Percentiles rank a stretch among this genome's conserved stretches.
Conservation (phyloP, 2,888 invertebrate species). For the Xanthorhoe spadicearia region DNA sequence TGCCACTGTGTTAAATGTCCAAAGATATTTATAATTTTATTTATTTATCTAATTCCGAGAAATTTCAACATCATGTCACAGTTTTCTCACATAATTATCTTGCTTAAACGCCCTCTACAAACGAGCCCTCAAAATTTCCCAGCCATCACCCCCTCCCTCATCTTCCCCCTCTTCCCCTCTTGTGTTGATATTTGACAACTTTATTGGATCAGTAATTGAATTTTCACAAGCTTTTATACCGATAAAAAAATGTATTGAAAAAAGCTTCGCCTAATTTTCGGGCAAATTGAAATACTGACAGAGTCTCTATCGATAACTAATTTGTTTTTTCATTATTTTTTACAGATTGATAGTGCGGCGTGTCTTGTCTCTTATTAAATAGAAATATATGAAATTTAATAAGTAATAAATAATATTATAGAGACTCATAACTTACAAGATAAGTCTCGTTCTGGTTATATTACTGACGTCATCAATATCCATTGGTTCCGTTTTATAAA, state of each 20-base stretch:
- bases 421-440: too few species aligned
- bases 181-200: constrained; percentile 72
- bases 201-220: constrained; percentile 75
- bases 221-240: constrained; percentile 68
- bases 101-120: constrained; percentile 3
- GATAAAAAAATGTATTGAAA: constrained; percentile 64
- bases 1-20: too few species aligned
- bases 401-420: too few species aligned
- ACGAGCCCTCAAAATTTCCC: constrained; percentile 24
- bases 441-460: too few species aligned
- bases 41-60: too few species aligned
- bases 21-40: too few species aligned
- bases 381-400: too few species aligned
- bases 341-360: neutral
- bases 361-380: neutral
- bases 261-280: constrained; percentile 46
- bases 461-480: too few species aligned
- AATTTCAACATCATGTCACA: too few species aligned
- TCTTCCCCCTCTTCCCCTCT: neutral
- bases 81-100: too few species aligned
- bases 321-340: constrained; percentile 15
- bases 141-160: constrained; percentile 5
- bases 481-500: too few species aligned
- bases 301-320: constrained; percentile 24
- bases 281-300: constrained; percentile 49